Evolutionary conservation across 2,888 invertebrate genomes (phyloP), one percentile per base, ranked within the genome.

Genomic region (Eumerus sabulonum): DNA sequence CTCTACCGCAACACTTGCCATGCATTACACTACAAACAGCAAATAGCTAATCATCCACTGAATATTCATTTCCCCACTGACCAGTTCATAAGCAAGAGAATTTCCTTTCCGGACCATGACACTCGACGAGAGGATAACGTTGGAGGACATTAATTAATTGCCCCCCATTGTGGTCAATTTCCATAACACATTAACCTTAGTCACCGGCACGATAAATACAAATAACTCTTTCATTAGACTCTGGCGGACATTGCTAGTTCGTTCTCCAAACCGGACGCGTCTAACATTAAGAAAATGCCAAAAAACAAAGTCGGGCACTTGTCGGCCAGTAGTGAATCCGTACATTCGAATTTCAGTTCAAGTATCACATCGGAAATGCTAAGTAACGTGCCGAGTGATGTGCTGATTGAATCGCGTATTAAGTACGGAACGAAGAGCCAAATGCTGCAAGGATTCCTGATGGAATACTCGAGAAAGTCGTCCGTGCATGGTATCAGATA

Each of bases 401-500:
- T 87, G 48, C 87, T 87, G 48, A 87, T 87, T 19, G 84, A 85
- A 56, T 87, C 88, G 0, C 84, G 88, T 1, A 87, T 87, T 45
- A 84, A 87, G 71, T 87, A 88, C 62, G 88, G 87, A 7, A 85
- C 84, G 4, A 84, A 83, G 3, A 68, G 83, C 36, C 86, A 87
- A 9, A 85, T 87, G 44, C 85, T 86, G 51, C 85, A 87, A 36
- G 88, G 87, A 0, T 71, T 88, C 0, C 68, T 87, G 7, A 83
- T 87, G 83, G 87, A 88, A 64, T 88, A 88, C 71, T 85, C 88
- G 0, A 86, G 85, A 45, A 86, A 83, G 59, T 86, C 87, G 1
- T 85, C 87, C 1, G 85, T 88, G n/a, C 87, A 88, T 71, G 88
- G 87, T 16, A 84, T 88, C 19, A 87, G 88, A 36, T 88, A 88